Percentiles rank a stretch among this genome's conserved stretches.
Evolutionary conservation across 2,113 vertebrate species (phyloP).

Genomic region (Eclectus roratus): DNA sequence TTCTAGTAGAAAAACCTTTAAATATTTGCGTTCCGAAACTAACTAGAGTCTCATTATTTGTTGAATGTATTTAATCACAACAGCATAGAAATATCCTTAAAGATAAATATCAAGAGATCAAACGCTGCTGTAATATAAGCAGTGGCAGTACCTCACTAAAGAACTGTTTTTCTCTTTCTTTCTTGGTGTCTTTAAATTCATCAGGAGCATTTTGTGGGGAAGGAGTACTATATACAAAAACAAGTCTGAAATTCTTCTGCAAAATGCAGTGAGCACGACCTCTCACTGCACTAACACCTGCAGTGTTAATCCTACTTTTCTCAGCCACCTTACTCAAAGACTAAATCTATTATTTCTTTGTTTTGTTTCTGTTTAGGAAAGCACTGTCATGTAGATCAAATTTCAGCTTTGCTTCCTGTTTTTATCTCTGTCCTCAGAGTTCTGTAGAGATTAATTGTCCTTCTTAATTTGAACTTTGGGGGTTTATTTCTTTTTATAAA

Average conservation of each 20-base stretch:
- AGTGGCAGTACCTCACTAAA: not conserved
- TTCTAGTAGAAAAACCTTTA: not conserved
- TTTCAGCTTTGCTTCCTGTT: not conserved
- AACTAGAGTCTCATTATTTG: not conserved
- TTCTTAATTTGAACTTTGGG: not conserved
- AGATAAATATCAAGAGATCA: not conserved
- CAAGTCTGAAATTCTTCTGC: not conserved
- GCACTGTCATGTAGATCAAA: not conserved
- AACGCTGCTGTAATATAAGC: not conserved
- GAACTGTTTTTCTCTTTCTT: not conserved
- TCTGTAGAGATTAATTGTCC: not conserved
- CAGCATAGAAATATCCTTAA: not conserved
- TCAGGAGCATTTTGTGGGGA: not conserved
- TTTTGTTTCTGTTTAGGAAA: not conserved
- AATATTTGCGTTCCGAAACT: not conserved
- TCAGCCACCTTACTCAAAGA: not conserved
- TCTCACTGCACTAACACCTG: not conserved
- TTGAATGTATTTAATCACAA: not conserved
- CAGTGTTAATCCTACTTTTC: not conserved
- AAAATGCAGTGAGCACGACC: not conserved
- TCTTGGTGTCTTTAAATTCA: not conserved
- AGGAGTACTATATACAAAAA: not conserved
- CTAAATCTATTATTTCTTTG: not conserved
- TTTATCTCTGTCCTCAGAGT: conserved; percentile 1
- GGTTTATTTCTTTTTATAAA: not conserved